Conservation (phyloP, 2,888 invertebrate species). For the Petrolisthes manimaculis region DNA sequence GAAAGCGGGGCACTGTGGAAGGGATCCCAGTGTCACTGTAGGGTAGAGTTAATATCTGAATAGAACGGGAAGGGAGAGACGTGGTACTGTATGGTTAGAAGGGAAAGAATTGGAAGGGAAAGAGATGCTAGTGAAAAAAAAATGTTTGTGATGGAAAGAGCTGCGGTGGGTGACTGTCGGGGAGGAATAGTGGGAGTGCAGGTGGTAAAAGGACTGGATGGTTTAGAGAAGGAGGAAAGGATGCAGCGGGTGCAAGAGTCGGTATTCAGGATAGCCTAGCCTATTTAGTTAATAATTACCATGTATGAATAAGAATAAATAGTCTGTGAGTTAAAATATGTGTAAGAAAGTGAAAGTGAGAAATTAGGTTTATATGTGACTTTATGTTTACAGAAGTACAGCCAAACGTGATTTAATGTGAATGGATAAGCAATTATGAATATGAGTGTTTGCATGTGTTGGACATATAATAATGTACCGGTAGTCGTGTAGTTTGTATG, state of each 20-base stretch:
- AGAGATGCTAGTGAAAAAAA: constrained; percentile 1
- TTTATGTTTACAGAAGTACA: too few relatives aligned
- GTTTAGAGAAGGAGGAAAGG: not conserved
- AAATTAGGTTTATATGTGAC: too few relatives aligned
- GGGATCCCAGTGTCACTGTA: not conserved
- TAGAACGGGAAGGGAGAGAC: not conserved
- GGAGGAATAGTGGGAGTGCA: not conserved
- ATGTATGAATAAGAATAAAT: too few relatives aligned
- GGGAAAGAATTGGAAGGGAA: constrained; percentile 3
- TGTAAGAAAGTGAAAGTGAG: too few relatives aligned
- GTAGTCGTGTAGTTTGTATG: too few relatives aligned
- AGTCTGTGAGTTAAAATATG: too few relatives aligned
- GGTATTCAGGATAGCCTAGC: not conserved
- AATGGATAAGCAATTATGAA: too few relatives aligned
- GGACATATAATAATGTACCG: too few relatives aligned
- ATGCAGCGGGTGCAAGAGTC: not conserved
- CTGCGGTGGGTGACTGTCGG: not conserved
- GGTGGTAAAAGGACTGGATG: not conserved
- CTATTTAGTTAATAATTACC: too few relatives aligned
- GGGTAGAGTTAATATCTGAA: not conserved
- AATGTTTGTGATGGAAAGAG: not conserved
- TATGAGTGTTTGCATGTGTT: too few relatives aligned
- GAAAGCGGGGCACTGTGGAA: too few relatives aligned
- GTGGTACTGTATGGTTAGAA: not conserved
- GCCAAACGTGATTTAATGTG: too few relatives aligned